Base-by-base conservation (phyloP, 2,797 vertebrate genomes). In the Salmo trutta region DNA sequence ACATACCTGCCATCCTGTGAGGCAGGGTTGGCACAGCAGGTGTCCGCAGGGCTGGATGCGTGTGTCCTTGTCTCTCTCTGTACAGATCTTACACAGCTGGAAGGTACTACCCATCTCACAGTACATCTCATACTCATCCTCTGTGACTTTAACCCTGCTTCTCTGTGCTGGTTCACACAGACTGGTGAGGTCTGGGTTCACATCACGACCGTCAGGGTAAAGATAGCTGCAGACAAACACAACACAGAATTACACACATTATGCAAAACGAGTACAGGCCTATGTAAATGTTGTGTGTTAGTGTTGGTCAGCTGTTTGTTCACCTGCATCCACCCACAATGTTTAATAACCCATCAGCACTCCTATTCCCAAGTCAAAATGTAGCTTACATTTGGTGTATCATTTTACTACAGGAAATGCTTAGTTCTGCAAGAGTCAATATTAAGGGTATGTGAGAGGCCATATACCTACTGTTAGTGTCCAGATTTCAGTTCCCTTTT, bases 31-130 rank as follows among this genome's bases (percentile, higher is more conserved):
- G 31, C 97, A 98, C n/a, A 97, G 89, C 29, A 98, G 93, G 83
- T 98, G 97, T 3, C 96, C 96, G 1, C 97, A 98, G 0, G 97
- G 96, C 70, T 95, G 83, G 33, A 97, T 95, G 19, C 90, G 90
- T 4, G 90, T 94, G 29, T 97, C 94, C 79, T 97, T 98, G 83
- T 96, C 88, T n/a, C 91, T 90, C 90, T 96, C 96, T 0, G 95
- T 79, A 3, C 97, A 98, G 91, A 98, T 97, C 84, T 98, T 98
- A 78, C 97, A 98, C 71, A 96, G 89, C 87, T 97, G 94, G 78
- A 97, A 98, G 0, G 95, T 96, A 89, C 95, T 96, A 74, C 95
- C 91, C 62, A 98, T 96, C 67, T 96, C 95, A 86, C 95, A 96
- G 85, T 97, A 96, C 0, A 97, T 88, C 86, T 94, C 95, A 79